A percentile compares a stretch with the other conserved stretches of the same genome.
Evolutionary conservation across 2,113 vertebrate species (phyloP).

Genomic region (Hippotragus niger): DNA sequence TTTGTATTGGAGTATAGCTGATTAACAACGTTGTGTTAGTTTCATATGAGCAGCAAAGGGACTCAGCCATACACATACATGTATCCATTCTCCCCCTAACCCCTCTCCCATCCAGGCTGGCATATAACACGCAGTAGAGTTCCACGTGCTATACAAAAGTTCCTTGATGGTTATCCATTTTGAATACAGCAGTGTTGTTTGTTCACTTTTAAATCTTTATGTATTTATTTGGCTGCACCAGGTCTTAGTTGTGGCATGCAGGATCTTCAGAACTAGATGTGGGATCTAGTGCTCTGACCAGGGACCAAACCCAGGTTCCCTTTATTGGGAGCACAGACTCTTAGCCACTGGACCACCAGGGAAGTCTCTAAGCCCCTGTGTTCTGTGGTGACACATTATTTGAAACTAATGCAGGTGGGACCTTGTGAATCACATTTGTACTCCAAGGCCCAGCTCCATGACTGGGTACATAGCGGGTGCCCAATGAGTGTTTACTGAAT

Average conservation of each 20-base stretch:
- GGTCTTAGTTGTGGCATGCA: neutral
- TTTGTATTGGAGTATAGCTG: neutral
- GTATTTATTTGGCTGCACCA: neutral
- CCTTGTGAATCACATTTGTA: neutral
- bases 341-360: neutral
- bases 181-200: neutral
- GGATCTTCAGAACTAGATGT: neutral
- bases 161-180: neutral
- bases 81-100: neutral
- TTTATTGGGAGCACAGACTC: neutral
- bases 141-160: neutral
- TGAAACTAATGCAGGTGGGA: too few relatives aligned
- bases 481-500: neutral
- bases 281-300: neutral
- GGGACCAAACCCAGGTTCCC: neutral
- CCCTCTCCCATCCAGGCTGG: neutral
- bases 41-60: neutral
- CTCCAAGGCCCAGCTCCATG: neutral
- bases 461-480: neutral
- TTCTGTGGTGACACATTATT: neutral
- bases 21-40: neutral
- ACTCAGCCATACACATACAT: neutral
- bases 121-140: neutral
- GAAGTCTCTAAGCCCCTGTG: neutral
- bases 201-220: neutral